phyloP scores from a whole-genome alignment of 2,888 invertebrate species.

The Pseudoips prasinana region DNA sequence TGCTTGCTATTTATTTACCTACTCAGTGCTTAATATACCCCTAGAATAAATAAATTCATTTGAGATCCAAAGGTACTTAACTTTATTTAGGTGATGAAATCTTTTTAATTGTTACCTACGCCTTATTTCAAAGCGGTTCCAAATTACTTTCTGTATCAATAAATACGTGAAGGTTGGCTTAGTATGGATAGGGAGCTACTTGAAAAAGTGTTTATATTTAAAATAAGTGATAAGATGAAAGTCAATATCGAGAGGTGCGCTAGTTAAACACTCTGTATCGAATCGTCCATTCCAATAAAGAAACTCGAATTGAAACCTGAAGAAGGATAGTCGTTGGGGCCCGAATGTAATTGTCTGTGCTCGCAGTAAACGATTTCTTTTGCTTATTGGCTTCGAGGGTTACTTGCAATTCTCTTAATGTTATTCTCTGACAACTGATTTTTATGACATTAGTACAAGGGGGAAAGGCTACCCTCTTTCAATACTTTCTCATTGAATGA shows the following conservation, averaged over 20 bases:
- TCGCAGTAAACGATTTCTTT: constrained; percentile 66
- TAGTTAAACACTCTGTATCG: constrained; percentile 45
- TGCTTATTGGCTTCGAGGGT: constrained; percentile 65
- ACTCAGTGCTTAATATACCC: too few species aligned
- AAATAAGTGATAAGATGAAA: constrained; percentile 8
- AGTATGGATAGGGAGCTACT: too few species aligned
- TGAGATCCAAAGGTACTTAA: too few species aligned
- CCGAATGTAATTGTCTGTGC: constrained; percentile 66
- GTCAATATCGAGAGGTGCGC: constrained; percentile 33
- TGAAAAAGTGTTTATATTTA: too few species aligned
- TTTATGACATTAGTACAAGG: constrained; percentile 53
- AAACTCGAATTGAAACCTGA: constrained; percentile 67
- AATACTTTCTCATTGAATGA: constrained; percentile 1
- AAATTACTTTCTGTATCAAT: too few species aligned
- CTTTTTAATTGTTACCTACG: too few species aligned
- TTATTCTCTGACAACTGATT: constrained; percentile 63
- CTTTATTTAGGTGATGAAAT: too few species aligned
- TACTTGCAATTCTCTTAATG: constrained; percentile 66
- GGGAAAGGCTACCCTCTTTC: constrained; percentile 1
- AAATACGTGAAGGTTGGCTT: too few species aligned
- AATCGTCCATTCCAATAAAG: constrained; percentile 61
- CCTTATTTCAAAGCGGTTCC: too few species aligned
- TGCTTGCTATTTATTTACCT: too few species aligned
- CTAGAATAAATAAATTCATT: too few species aligned
- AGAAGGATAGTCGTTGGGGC: constrained; percentile 58